These are phyloP conservation scores for Naso thynnoides DNA, from an alignment of 2,797 vertebrate species.

Conservation along the genomic window DNA sequence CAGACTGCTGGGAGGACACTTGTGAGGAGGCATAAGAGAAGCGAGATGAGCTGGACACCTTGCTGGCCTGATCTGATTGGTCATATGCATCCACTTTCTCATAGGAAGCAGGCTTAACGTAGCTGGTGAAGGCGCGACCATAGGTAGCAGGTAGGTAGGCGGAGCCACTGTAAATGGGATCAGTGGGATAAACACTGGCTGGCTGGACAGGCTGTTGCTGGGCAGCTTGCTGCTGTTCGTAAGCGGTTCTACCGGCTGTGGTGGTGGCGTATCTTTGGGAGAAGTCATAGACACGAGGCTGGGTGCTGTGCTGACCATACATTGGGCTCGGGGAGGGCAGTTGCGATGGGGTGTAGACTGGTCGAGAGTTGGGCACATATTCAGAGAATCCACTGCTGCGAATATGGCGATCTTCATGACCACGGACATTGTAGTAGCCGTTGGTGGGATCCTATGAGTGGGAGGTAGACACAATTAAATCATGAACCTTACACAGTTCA, in stretches of 20 bases:
- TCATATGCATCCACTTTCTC: slow-evolving; percentile 89
- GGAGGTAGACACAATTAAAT: neutral
- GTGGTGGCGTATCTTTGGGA: slow-evolving; percentile 87
- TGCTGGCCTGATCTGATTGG: slow-evolving; percentile 88
- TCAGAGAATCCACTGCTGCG: slow-evolving; percentile 87
- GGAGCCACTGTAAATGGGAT: slow-evolving; percentile 83
- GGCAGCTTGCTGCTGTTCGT: slow-evolving; percentile 83
- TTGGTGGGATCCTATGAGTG: slow-evolving; percentile 90
- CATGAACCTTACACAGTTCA: neutral
- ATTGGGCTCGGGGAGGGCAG: slow-evolving; percentile 87
- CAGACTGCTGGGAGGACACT: slow-evolving; percentile 88
- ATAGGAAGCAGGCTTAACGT: slow-evolving; percentile 88
- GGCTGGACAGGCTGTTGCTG: slow-evolving; percentile 79
- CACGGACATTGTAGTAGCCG: slow-evolving; percentile 94
- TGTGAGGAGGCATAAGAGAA: slow-evolving; percentile 91
- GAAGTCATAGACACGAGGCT: slow-evolving; percentile 87
- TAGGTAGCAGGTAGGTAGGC: slow-evolving; percentile 89
- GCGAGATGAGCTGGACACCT: slow-evolving; percentile 86
- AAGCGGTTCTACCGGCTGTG: slow-evolving; percentile 82
- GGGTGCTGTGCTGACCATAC: slow-evolving; percentile 85
- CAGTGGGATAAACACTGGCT: slow-evolving; percentile 81
- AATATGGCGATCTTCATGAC: slow-evolving; percentile 87
- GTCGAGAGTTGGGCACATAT: slow-evolving; percentile 85
- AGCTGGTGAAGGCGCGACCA: slow-evolving; percentile 90
- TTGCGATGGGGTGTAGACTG: slow-evolving; percentile 87